Evolutionary conservation across 1,140 invertebrate genomes (phyloP).

Genomic region (Leptonema lineaticorne): DNA sequence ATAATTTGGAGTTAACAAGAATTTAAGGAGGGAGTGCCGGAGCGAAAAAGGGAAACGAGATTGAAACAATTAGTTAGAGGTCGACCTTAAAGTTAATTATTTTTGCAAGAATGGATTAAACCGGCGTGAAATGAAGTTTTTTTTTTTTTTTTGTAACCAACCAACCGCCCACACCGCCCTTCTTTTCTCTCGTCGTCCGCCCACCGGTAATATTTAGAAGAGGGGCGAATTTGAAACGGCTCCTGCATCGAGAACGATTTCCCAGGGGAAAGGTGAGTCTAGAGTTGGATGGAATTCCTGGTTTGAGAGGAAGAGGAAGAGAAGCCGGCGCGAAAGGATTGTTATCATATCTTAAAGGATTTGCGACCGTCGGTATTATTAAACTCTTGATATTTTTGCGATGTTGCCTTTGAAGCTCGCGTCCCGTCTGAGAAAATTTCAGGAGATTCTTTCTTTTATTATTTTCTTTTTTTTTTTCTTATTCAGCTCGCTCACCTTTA

Average conservation of each 20-base stretch:
- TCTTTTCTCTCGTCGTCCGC: no score
- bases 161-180: no score
- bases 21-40: conserved; percentile 20
- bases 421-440: no score
- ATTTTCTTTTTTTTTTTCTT: no score
- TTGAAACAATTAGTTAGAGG: conserved; percentile 39
- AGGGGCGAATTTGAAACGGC: conserved; percentile 36
- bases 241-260: conserved; percentile 37
- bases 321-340: conserved; percentile 31
- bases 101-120: conserved; percentile 37
- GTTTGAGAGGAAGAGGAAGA: no score
- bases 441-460: no score
- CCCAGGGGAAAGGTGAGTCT: conserved; percentile 28
- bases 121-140: conserved; percentile 15
- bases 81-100: conserved; percentile 39
- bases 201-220: no score
- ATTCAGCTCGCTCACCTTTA: no score
- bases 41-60: conserved; percentile 29
- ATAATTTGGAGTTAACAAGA: conserved; percentile 28
- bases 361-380: conserved; percentile 20
- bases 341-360: conserved; percentile 38
- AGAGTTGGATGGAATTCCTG: no score
- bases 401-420: neutral
- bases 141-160: no score
- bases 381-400: conserved; percentile 4